These are phyloP conservation scores for Stegostoma tigrinum DNA, from an alignment of 2,113 vertebrate genomes.

Conservation along the genomic window DNA sequence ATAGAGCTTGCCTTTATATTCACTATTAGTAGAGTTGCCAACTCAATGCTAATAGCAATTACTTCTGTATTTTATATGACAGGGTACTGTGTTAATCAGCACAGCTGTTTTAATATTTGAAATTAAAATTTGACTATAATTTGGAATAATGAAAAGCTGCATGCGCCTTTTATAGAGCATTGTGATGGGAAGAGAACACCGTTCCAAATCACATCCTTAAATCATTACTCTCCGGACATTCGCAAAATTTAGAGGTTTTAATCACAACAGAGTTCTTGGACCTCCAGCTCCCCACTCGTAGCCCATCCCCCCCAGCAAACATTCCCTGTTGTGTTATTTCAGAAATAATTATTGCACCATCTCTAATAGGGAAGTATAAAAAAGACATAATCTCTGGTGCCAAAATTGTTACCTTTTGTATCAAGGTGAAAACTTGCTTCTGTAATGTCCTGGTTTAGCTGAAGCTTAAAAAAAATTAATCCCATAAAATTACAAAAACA, in stretches of 20 bases:
- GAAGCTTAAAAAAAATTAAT: neutral
- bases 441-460: no score
- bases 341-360: neutral
- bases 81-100: constrained; percentile 28
- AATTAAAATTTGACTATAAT: constrained; percentile 29
- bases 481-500: neutral
- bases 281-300: neutral
- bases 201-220: neutral
- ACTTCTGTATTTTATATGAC: constrained; percentile 29
- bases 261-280: neutral
- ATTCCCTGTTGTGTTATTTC: neutral
- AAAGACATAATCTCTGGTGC: no score
- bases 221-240: neutral
- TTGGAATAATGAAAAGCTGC: neutral
- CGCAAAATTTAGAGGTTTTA: neutral
- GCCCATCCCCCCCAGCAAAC: neutral
- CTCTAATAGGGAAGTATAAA: neutral
- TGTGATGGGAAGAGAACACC: neutral
- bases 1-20: constrained; percentile 33
- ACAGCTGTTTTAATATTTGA: constrained; percentile 25
- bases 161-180: neutral
- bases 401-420: no score
- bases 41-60: constrained; percentile 32
- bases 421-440: neutral
- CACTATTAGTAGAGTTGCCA: constrained; percentile 34